Percentiles rank a stretch among this genome's conserved stretches.
Evolutionary conservation across 2,797 vertebrate species (phyloP).

Genomic region (Kryptolebias ocellatus): DNA sequence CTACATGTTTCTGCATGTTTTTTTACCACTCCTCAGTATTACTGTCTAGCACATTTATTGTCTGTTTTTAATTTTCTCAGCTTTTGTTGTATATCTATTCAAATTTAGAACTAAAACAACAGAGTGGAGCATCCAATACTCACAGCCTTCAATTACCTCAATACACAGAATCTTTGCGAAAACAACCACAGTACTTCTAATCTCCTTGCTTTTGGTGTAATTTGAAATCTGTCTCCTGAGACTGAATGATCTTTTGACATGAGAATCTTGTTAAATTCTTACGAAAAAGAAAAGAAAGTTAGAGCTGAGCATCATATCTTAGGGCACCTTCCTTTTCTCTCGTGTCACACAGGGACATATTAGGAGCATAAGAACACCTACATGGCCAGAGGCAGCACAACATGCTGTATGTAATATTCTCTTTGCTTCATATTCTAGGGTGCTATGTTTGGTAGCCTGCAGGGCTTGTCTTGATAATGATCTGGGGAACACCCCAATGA

Average conservation of each 20-base stretch:
- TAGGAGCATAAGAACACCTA: constrained; percentile 39
- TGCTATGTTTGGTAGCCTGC: constrained; percentile 65
- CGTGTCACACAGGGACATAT: constrained; percentile 58
- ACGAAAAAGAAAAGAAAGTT: constrained; percentile 31
- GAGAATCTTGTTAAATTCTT: constrained; percentile 7
- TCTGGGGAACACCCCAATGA: constrained; percentile 36
- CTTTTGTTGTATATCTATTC: neutral
- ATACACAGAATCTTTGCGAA: constrained; percentile 9
- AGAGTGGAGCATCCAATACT: neutral
- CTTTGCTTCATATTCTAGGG: constrained; percentile 18
- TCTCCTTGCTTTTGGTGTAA: constrained; percentile 35
- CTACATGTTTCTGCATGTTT: too few species aligned
- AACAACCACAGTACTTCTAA: constrained; percentile 19
- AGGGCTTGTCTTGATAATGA: constrained; percentile 55
- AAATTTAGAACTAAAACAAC: neutral
- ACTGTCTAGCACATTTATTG: neutral
- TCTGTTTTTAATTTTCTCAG: neutral
- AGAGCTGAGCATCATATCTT: constrained; percentile 24
- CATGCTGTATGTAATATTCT: constrained; percentile 31
- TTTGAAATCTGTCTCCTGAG: neutral
- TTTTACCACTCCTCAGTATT: too few species aligned
- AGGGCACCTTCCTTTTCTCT: constrained; percentile 2
- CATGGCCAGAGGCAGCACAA: constrained; percentile 58
- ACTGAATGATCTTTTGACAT: constrained; percentile 20
- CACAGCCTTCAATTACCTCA: constrained; percentile 35